These are phyloP conservation scores for Oreortyx pictus DNA, from an alignment of 2,797 vertebrate species.

Conservation along the genomic window DNA sequence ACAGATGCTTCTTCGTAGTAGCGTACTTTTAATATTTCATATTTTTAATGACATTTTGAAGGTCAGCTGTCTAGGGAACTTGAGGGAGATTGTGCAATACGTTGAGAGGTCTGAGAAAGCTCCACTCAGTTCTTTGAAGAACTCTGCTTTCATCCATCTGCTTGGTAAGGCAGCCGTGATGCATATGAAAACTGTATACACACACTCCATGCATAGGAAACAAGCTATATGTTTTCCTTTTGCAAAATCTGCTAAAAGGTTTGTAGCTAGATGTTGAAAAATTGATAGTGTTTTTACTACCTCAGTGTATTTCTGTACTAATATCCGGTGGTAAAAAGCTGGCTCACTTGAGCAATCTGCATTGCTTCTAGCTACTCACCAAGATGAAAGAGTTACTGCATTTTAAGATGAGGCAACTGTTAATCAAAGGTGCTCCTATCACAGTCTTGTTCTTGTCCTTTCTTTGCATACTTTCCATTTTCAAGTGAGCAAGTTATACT, in stretches of 20 bases:
- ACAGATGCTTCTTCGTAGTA: slow-evolving; percentile 6
- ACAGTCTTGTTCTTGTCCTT: not conserved
- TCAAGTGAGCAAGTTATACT: not conserved
- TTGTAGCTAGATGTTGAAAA: not conserved
- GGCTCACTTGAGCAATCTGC: not conserved
- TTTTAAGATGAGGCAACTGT: not conserved
- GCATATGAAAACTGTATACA: not conserved
- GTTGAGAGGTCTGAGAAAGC: slow-evolving; percentile 35
- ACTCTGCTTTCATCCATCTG: not conserved
- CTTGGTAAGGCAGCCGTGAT: not conserved
- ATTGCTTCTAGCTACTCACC: not conserved
- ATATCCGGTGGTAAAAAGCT: not conserved
- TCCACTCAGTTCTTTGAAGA: not conserved
- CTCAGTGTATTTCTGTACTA: not conserved
- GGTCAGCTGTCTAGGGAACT: slow-evolving; percentile 5
- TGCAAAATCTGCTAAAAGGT: not conserved
- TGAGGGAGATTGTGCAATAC: not conserved
- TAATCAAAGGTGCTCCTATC: slow-evolving; percentile 4
- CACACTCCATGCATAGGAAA: not conserved
- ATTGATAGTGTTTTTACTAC: not conserved
- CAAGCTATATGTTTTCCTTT: not conserved
- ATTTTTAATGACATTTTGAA: slow-evolving; percentile 52
- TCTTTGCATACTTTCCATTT: not conserved
- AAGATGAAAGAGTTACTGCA: not conserved
- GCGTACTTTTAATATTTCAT: slow-evolving; percentile 28